Percentiles rank a stretch among this genome's conserved stretches.
These are phyloP conservation scores for Linyphia triangularis DNA, from an alignment of 2,888 invertebrate genomes.

Conservation along the genomic window DNA sequence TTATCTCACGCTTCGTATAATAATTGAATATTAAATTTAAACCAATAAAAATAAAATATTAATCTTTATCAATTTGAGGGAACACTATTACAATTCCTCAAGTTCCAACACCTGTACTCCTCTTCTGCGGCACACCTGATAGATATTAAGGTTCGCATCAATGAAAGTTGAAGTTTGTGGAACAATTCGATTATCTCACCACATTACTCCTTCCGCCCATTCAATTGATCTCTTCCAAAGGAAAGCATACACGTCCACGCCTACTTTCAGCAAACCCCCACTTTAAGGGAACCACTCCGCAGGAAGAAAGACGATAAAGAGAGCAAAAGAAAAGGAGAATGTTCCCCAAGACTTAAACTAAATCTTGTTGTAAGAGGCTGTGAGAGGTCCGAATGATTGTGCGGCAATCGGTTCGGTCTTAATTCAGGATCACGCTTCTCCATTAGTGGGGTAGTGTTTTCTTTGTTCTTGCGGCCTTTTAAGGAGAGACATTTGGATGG, in stretches of 20 bases:
- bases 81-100: too few relatives aligned
- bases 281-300: not conserved
- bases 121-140: too few relatives aligned
- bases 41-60: too few relatives aligned
- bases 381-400: slow-evolving; percentile 31
- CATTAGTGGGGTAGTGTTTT: slow-evolving; percentile 35
- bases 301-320: not conserved
- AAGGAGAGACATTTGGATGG: not conserved
- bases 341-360: slow-evolving; percentile 34
- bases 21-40: too few relatives aligned
- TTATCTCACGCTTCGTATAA: too few relatives aligned
- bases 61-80: too few relatives aligned
- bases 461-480: slow-evolving; percentile 22
- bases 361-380: not conserved
- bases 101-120: too few relatives aligned
- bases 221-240: not conserved
- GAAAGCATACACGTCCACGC: too few relatives aligned
- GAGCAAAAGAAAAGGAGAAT: not conserved
- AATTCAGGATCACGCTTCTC: slow-evolving; percentile 54
- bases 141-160: not conserved
- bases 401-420: slow-evolving; percentile 40
- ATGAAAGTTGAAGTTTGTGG: not conserved
- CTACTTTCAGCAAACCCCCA: not conserved
- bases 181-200: slow-evolving; percentile 19
- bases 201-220: not conserved